Evolutionary conservation across 23 tunicate genomes (phyloP), one percentile per base, ranked within the genome.

Genomic region (Aplidium turbinatum): DNA sequence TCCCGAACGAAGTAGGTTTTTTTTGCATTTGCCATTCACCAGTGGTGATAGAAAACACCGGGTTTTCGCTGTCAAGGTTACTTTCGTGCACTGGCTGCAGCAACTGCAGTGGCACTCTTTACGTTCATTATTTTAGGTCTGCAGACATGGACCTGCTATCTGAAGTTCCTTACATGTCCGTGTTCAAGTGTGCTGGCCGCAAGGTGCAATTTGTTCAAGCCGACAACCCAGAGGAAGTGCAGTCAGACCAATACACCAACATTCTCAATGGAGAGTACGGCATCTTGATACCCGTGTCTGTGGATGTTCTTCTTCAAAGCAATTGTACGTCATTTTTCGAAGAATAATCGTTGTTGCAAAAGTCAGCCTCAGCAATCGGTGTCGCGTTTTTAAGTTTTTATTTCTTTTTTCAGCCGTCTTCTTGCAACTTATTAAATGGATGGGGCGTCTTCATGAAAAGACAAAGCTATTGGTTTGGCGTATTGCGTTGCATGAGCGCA

Each of bases 161-260:
- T 13, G 63, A 64, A 54, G 42, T 88, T 40, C 87, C 87, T 0
- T 66, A 75, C 38, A 40, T 88, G 1, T 55, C 83, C 0, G 3
- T 88, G 73, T 47, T 88, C 20, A 88, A 88, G 47, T 73, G 82
- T 52, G 96, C 96, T 4, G 96, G 96, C 5, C 65, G 87, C 13
- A 56, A 46, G 18, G 96, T 88, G 1, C 86, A 88, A 45, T 88
- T 88, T 39, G 77, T 88, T 19, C 68, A 50, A 22, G 87, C 87
- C 32, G 72, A 75, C 70, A 57, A 72, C 27, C 83, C 72, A 1
- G 48, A 24, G 25, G 87, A 81, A 7, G 83, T 81, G n/a, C 27
- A 50, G 6, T 47, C 73, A 33, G 38, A 76, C 3, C 47, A 68
- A 4, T 88, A 88, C 72, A 60, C 25, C 0, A 75, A 88, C 56